Base-by-base conservation (phyloP, 2,797 vertebrate species). In the Schizopygopsis pylzovi region DNA sequence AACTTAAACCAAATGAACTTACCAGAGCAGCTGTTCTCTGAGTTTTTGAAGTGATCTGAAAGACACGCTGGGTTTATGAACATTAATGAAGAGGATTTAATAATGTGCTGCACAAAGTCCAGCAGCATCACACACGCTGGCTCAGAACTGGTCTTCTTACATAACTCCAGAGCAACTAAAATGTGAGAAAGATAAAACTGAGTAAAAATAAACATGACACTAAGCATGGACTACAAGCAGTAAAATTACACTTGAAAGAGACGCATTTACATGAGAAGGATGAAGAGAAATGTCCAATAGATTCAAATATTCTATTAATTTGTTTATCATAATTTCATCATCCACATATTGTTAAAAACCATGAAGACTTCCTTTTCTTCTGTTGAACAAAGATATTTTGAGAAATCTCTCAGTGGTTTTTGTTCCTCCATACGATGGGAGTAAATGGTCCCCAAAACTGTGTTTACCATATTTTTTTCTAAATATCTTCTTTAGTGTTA, bases 1-100 rank as follows among this genome's bases (percentile, higher is more conserved):
- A 59, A n/a, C 2, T 37, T 20, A 75, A 52, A 85, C 28, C 22
- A 33, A 56, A 33, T 28, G 7, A 61, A 68, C 94, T 90, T 91
- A 99, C 98, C 97, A 56, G 94, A 92, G 85, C 96, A 97, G 91
- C 92, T 96, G 77, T 89, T 91, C 68, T 96, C 95, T 7, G 94
- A 91, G 81, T 97, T 95, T 43, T 90, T 94, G 87, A 94, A 95
- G 22, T 95, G 93, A 7, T 95, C 94, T 67, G 92, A 95, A 87
- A 93, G 96, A 90, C 93, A 96, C 77, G 96, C 93, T 49, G 95
- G 95, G 88, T 96, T 98, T 79, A 98, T 94, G 90, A 99, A 99
- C 96, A 99, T 98, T 89, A 99, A 94, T 0, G 97, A 97, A 0
- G 97, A 99, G 33, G 98, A 99, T 91, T 98, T 99, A 94, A 99